Conservation (phyloP, 2,888 invertebrate genomes). For the Dynastes tityus region DNA sequence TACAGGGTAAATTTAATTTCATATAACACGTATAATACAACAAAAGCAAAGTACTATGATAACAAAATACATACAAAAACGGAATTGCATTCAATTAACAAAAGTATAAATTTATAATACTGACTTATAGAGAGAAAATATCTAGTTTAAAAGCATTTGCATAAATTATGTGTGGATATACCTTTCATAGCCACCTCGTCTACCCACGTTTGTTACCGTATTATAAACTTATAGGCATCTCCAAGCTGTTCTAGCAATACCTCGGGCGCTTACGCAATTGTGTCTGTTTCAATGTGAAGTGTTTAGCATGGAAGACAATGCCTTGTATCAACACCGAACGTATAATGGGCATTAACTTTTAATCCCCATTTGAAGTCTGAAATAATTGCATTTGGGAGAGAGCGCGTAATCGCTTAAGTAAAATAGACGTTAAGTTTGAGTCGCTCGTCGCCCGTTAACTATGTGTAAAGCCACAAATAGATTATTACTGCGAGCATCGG, state of each 20-base stretch:
- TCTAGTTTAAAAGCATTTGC: neutral
- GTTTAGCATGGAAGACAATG: neutral
- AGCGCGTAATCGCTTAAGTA: slow-evolving; percentile 38
- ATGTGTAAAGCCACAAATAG: slow-evolving; percentile 54
- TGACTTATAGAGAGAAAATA: too few species aligned
- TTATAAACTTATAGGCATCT: neutral
- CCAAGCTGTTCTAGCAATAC: neutral
- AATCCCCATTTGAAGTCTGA: slow-evolving; percentile 25
- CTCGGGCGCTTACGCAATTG: slow-evolving; percentile 6
- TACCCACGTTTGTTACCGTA: neutral
- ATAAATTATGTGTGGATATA: neutral
- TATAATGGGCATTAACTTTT: slow-evolving; percentile 31
- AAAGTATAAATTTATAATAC: too few species aligned
- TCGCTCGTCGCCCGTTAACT: slow-evolving; percentile 34
- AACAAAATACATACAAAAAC: too few species aligned
- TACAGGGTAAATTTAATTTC: too few species aligned
- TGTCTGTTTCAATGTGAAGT: neutral
- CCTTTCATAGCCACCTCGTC: too few species aligned
- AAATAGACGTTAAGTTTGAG: slow-evolving; percentile 41
- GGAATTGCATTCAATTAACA: too few species aligned
- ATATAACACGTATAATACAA: too few species aligned
- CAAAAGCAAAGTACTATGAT: too few species aligned
- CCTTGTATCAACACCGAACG: slow-evolving; percentile 25
- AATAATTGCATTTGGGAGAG: slow-evolving; percentile 35
- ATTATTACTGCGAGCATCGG: slow-evolving; percentile 56